phyloP scores from a whole-genome alignment of 2,797 vertebrate genomes.

The Sardinella longiceps region DNA sequence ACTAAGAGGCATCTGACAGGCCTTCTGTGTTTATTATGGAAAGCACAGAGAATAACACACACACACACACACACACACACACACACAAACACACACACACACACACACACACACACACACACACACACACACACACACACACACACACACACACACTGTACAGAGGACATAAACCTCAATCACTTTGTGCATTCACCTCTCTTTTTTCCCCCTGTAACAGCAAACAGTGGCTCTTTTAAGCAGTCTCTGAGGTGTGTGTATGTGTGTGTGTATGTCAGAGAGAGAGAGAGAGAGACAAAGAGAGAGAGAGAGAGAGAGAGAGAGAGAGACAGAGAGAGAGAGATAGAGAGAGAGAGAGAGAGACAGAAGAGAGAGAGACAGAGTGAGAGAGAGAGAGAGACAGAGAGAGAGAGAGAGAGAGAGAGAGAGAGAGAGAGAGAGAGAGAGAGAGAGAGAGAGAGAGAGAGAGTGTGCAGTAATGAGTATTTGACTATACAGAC shows the following conservation, averaged over 20 bases:
- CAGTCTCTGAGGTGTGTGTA: slow-evolving; percentile 19
- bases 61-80: no score
- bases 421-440: no score
- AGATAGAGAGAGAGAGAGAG: no score
- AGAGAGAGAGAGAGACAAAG: background rate
- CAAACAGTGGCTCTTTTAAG: slow-evolving; percentile 20
- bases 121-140: slow-evolving; percentile 25
- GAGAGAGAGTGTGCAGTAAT: no score
- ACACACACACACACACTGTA: slow-evolving; percentile 6
- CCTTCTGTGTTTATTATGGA: background rate
- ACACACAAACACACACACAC: no score
- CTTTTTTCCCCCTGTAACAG: slow-evolving; percentile 18
- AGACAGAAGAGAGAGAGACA: no score
- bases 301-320: no score
- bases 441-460: no score
- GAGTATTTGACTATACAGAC: no score
- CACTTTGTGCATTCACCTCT: slow-evolving; percentile 27
- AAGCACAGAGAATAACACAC: background rate
- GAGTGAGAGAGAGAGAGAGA: no score
- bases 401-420: no score
- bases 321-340: background rate
- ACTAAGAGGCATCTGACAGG: background rate
- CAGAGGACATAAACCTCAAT: slow-evolving; percentile 24
- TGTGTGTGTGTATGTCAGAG: background rate
- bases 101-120: no score